These are phyloP conservation scores for Celastrina argiolus DNA, from an alignment of 2,888 invertebrate species.

Conservation along the genomic window DNA sequence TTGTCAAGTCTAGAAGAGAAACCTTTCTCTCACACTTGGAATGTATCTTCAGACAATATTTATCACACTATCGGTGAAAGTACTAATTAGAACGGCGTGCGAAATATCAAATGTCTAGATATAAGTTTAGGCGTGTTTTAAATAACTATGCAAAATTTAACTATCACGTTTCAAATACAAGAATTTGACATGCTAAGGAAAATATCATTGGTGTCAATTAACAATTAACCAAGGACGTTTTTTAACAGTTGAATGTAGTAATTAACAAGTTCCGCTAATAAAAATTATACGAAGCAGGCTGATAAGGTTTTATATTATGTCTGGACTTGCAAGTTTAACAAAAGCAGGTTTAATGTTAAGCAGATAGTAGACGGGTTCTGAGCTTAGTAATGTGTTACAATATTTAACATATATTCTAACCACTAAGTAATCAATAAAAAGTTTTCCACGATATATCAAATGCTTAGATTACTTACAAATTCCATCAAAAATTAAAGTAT, in stretches of 20 bases:
- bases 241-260: background rate
- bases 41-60: background rate
- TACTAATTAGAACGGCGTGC: background rate
- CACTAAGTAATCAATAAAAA: too few species aligned
- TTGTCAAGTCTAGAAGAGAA: slow-evolving; percentile 4
- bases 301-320: background rate
- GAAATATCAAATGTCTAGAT: background rate
- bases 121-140: background rate
- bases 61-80: slow-evolving; percentile 12
- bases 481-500: too few species aligned
- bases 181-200: background rate
- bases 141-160: background rate
- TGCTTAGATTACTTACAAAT: too few species aligned
- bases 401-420: too few species aligned
- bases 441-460: too few species aligned
- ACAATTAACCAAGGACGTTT: slow-evolving; percentile 6
- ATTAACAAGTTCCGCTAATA: slow-evolving; percentile 5
- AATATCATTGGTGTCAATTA: slow-evolving; percentile 18
- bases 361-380: background rate
- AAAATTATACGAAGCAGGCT: background rate
- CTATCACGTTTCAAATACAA: background rate
- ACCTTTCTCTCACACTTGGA: slow-evolving; percentile 5
- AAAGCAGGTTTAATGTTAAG: background rate
- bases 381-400: background rate
- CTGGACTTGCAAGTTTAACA: background rate